A percentile compares a stretch with the other conserved stretches of the same genome.
These are phyloP conservation scores for Spilarctia lutea DNA, from an alignment of 2,888 invertebrate species.

Conservation along the genomic window DNA sequence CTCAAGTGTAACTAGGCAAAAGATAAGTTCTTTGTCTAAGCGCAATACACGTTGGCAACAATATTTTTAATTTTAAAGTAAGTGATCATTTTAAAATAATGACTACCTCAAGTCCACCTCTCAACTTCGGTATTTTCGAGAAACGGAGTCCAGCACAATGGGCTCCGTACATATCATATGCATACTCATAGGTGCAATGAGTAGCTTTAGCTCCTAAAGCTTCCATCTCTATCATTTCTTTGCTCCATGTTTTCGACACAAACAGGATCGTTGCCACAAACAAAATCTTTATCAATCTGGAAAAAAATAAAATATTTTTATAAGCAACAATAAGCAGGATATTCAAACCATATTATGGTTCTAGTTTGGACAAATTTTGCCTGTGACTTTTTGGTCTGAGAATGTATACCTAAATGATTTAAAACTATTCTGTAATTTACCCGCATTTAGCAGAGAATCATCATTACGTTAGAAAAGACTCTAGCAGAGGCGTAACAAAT, in stretches of 20 bases:
- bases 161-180: conserved; percentile 85
- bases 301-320: conserved; percentile 40
- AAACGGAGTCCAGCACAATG: conserved; percentile 82
- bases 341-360: not conserved
- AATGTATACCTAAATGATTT: not conserved
- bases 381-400: not conserved
- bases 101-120: conserved; percentile 84
- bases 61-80: not conserved
- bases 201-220: conserved; percentile 66
- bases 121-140: conserved; percentile 80
- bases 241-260: conserved; percentile 50
- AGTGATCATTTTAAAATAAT: not conserved
- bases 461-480: not conserved
- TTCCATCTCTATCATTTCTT: conserved; percentile 76
- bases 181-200: conserved; percentile 83
- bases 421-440: not conserved
- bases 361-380: not conserved
- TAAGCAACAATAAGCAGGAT: not conserved
- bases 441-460: not conserved
- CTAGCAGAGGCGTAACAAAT: too few relatives aligned
- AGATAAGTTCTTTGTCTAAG: not conserved
- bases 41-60: not conserved
- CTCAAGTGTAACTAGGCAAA: not conserved
- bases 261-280: conserved; percentile 54
- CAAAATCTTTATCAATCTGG: conserved; percentile 59